Base-by-base conservation (phyloP, 2,113 vertebrate genomes). In the Tachycineta bicolor region DNA sequence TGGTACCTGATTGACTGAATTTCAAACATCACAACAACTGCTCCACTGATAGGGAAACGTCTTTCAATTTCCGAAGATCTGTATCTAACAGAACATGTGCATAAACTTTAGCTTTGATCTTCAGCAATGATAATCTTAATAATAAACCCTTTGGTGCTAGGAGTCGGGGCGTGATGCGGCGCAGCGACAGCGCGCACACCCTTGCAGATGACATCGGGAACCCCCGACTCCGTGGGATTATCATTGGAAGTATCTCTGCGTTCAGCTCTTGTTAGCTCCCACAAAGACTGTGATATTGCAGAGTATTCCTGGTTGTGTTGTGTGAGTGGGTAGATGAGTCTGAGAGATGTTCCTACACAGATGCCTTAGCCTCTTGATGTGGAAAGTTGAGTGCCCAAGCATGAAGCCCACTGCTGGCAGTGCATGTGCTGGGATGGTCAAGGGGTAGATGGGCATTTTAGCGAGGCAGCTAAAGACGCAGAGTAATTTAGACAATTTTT, bases 121-220 rank as follows among this genome's bases (percentile, higher is more conserved):
- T 86, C 96, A 97, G 95, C 95, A 95, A 91, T 96, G 95, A 97
- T 97, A 97, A 97, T 96, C 97, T 97, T 97, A 96, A 98, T 96
- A 96, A 95, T 97, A 96, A 97, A 96, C 96, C 97, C 97, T 93
- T 97, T 98, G 98, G 98, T 98, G 97, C 97, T 98, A 97, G 97
- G 97, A 98, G 97, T 91, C 92, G 90, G 96, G 96, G 65, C 33
- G 37, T 90, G 62, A 75, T 20, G 33, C 67, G 17, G 92, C n/a
- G 83, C 94, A 39, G 85, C 3, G 47, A 10, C 18, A 44, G 52
- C 14, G 41, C 19, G 10, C 9, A 6, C 86, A 21, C 55, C 93
- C 87, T 59, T 26, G 95, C 58, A 26, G 79, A 77, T 0, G 29
- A 39, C 89, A 24, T n/a, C 37, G 7, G 94, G 74, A 50, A 28